Conservation (phyloP, 2,797 vertebrate species). For the Knipowitschia caucasica region DNA sequence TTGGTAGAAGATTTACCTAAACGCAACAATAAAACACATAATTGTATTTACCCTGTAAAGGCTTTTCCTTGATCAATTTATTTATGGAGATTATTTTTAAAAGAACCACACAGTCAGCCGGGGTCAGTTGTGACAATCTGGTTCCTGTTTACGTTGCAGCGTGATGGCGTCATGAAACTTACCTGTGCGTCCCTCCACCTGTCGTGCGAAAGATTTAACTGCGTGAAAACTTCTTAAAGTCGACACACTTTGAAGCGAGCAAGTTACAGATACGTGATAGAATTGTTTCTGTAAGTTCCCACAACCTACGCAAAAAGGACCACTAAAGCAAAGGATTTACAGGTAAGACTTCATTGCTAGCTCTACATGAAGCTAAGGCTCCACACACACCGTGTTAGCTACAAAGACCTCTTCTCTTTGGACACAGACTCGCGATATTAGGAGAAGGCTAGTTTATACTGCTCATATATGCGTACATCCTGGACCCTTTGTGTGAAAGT, state of each 20-base stretch:
- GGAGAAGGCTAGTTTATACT: too few relatives aligned
- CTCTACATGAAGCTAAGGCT: background rate
- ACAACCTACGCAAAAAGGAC: background rate
- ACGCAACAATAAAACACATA: too few relatives aligned
- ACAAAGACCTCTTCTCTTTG: too few relatives aligned
- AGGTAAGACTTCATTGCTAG: slow-evolving; percentile 26
- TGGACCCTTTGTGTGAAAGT: too few relatives aligned
- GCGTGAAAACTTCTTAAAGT: slow-evolving; percentile 9
- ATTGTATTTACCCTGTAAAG: too few relatives aligned
- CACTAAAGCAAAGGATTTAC: background rate
- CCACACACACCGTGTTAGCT: too few relatives aligned
- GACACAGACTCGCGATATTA: too few relatives aligned
- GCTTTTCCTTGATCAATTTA: too few relatives aligned
- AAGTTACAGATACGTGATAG: background rate
- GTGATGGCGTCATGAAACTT: slow-evolving; percentile 61
- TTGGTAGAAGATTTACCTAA: too few relatives aligned
- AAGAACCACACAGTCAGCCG: too few relatives aligned
- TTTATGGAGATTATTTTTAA: too few relatives aligned
- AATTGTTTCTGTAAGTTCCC: background rate
- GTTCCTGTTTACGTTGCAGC: slow-evolving; percentile 19
- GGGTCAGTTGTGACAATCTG: background rate
- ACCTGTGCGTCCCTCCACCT: slow-evolving; percentile 51
- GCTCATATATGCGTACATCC: too few relatives aligned
- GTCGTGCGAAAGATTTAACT: slow-evolving; percentile 24
- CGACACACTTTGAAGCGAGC: background rate